These are phyloP conservation scores for Remorina albescens DNA, from an alignment of 2,797 vertebrate species.

Conservation along the genomic window DNA sequence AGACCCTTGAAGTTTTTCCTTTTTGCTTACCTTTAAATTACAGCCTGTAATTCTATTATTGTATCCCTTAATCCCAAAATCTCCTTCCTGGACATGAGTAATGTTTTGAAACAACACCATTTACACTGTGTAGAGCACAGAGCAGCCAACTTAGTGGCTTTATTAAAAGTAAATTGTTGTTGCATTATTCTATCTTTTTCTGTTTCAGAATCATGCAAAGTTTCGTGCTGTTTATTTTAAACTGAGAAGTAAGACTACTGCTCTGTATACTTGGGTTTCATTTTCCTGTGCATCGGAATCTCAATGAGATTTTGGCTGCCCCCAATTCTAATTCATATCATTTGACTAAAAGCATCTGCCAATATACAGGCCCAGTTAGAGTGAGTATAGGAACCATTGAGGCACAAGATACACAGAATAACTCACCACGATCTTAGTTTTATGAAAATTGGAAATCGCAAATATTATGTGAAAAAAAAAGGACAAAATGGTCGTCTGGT, in stretches of 20 bases:
- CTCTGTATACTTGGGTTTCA: background rate
- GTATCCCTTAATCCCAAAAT: background rate
- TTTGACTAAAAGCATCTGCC: background rate
- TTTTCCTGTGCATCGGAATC: background rate
- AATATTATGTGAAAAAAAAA: background rate
- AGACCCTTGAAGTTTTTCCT: background rate
- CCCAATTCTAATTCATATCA: background rate
- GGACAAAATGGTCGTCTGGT: too few relatives aligned
- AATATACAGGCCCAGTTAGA: background rate
- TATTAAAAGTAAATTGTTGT: background rate
- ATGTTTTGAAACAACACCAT: constrained; percentile 16
- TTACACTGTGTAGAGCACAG: constrained; percentile 12
- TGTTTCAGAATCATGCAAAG: constrained; percentile 1
- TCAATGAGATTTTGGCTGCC: constrained; percentile 1
- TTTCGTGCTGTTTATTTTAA: background rate
- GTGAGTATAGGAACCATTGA: background rate
- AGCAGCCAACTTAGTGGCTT: background rate
- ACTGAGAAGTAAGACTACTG: background rate
- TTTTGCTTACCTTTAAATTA: constrained; percentile 14
- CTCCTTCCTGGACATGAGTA: constrained; percentile 16
- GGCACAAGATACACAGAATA: background rate
- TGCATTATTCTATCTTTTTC: background rate
- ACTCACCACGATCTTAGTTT: background rate
- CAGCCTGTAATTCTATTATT: constrained; percentile 6
- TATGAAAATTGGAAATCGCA: background rate